Evolutionary conservation across 2,113 vertebrate species (phyloP).

Genomic region (Eulemur rufifrons): DNA sequence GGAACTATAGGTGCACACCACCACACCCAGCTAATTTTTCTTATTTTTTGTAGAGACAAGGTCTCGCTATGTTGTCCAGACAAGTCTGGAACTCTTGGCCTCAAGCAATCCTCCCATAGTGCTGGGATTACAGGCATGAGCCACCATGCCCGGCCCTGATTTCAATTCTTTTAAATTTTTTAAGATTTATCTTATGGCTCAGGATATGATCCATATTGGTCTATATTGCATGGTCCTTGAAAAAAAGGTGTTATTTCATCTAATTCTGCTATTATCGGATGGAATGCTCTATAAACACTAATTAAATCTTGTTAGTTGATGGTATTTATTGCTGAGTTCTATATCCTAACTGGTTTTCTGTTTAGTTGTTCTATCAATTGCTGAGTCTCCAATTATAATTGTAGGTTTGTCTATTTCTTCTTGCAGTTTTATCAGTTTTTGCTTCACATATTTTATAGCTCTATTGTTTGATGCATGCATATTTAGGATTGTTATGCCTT

Average conservation of each 20-base stretch:
- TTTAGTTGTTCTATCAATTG: neutral
- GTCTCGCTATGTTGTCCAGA: too few relatives aligned
- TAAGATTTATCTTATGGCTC: neutral
- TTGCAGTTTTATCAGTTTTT: constrained; percentile 22
- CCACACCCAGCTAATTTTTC: too few relatives aligned
- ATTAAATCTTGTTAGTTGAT: neutral
- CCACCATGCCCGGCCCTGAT: neutral
- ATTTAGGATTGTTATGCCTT: neutral
- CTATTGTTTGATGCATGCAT: neutral
- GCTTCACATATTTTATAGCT: neutral
- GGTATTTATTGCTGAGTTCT: neutral
- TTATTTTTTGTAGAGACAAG: too few relatives aligned
- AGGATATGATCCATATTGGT: neutral
- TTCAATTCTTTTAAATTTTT: neutral
- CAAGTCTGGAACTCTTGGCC: too few relatives aligned
- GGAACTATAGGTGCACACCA: too few relatives aligned
- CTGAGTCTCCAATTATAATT: neutral
- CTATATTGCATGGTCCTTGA: neutral
- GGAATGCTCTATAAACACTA: neutral
- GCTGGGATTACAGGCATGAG: too few relatives aligned
- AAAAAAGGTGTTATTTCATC: neutral
- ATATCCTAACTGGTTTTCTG: neutral
- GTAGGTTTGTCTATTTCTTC: neutral
- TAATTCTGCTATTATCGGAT: neutral
- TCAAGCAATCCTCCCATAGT: too few relatives aligned